A percentile compares a stretch with the other conserved stretches of the same genome.
Evolutionary conservation across 2,888 invertebrate genomes (phyloP).

Genomic region (Oxycera nigricornis): DNA sequence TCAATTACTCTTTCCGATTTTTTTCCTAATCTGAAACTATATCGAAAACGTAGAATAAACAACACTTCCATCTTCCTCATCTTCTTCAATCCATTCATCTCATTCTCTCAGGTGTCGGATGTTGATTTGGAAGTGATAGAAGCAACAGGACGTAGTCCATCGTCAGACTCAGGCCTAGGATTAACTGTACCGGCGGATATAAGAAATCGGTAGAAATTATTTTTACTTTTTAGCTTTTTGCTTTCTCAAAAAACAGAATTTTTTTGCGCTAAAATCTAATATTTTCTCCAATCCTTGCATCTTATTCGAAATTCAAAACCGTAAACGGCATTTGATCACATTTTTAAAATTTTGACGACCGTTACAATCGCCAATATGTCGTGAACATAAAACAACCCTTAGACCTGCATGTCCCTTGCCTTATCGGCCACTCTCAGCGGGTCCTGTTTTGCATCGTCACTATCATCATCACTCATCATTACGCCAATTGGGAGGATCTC

Average conservation of each 20-base stretch:
- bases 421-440: slow-evolving; percentile 62
- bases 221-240: not conserved
- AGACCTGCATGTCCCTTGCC: slow-evolving; percentile 61
- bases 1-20: no score
- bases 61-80: not conserved
- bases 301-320: no score
- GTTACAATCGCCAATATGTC: slow-evolving; percentile 38
- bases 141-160: slow-evolving; percentile 80
- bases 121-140: slow-evolving; percentile 62
- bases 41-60: no score
- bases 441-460: slow-evolving; percentile 61
- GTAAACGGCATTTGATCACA: no score
- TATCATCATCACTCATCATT: slow-evolving; percentile 57
- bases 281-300: no score
- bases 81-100: not conserved
- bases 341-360: no score
- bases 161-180: slow-evolving; percentile 94
- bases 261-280: not conserved
- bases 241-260: not conserved
- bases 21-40: no score
- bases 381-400: slow-evolving; percentile 47
- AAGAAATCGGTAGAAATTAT: slow-evolving; percentile 68
- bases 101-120: slow-evolving; percentile 58
- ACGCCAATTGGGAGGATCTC: slow-evolving; percentile 59
- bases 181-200: slow-evolving; percentile 84